Percentiles rank a stretch among this genome's conserved stretches.
These are phyloP conservation scores for Stomatorhinus ivindoensis DNA, from an alignment of 2,113 vertebrate genomes.

Conservation along the genomic window DNA sequence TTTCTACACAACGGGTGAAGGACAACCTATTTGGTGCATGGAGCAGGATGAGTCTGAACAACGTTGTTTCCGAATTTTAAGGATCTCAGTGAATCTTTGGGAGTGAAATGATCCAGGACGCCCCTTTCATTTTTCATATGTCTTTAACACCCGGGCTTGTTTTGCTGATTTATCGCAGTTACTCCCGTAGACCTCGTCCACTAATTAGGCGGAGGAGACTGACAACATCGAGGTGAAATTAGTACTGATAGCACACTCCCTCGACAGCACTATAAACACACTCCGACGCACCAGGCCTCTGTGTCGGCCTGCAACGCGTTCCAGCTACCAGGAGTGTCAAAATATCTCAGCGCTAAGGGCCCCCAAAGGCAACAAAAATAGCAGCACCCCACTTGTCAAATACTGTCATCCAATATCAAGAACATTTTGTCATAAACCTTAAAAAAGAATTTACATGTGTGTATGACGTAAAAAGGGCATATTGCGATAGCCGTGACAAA, in stretches of 20 bases:
- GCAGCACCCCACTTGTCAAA: conserved; percentile 19
- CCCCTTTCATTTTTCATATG: neutral
- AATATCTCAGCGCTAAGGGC: conserved; percentile 19
- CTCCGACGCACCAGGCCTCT: neutral
- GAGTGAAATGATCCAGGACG: neutral
- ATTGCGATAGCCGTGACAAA: neutral
- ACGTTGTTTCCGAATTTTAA: neutral
- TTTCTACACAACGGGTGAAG: neutral
- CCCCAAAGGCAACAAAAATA: conserved; percentile 25
- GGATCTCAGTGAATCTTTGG: neutral
- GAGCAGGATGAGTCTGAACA: neutral
- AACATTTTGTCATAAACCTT: conserved; percentile 26
- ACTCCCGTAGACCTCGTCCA: neutral
- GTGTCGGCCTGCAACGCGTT: neutral
- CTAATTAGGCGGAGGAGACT: neutral
- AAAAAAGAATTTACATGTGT: conserved; percentile 21
- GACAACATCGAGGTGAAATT: neutral
- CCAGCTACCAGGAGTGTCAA: conserved; percentile 17
- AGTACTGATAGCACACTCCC: neutral
- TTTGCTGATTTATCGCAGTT: neutral
- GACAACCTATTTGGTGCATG: neutral
- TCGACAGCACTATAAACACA: neutral
- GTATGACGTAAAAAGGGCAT: neutral
- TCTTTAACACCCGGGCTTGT: neutral
- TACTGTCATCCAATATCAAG: conserved; percentile 20